A percentile compares a stretch with the other conserved stretches of the same genome.
phyloP scores from a whole-genome alignment of 2,797 vertebrate species.

The Botia almorhae region DNA sequence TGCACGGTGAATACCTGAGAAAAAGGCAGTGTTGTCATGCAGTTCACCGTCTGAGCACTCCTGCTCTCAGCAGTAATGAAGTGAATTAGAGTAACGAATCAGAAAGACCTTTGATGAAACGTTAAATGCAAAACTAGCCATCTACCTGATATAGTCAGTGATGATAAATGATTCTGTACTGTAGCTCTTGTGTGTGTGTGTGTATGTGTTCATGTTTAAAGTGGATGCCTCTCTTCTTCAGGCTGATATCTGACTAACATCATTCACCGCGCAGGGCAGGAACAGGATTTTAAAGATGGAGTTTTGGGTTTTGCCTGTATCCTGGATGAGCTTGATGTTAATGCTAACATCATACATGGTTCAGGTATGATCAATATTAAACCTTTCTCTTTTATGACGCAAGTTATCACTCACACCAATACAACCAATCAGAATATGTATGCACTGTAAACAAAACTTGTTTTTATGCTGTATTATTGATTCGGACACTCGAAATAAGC shows the following conservation, averaged over 20 bases:
- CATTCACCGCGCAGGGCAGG: constrained; percentile 47
- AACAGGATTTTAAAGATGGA: constrained; percentile 62
- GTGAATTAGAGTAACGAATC: no score
- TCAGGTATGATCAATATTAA: constrained; percentile 73
- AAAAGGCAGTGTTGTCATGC: not conserved
- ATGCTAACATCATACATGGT: constrained; percentile 61
- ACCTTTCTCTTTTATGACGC: not conserved
- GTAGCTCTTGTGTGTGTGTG: not conserved
- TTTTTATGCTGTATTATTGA: no score
- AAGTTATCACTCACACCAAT: not conserved
- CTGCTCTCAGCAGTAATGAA: not conserved
- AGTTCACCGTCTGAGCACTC: not conserved
- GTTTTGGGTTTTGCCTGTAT: constrained; percentile 57
- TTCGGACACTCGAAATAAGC: not conserved
- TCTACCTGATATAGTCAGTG: no score
- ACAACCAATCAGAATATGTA: not conserved
- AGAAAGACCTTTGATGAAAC: no score
- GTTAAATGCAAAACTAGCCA: no score
- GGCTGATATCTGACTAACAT: constrained; percentile 54
- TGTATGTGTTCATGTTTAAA: constrained; percentile 30
- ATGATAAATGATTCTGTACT: not conserved
- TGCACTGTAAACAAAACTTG: no score
- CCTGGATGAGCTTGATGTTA: constrained; percentile 71
- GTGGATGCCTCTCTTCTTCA: constrained; percentile 59
- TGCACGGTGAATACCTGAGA: constrained; percentile 20